These are phyloP conservation scores for Amphiduros pacificus DNA, from an alignment of 2,888 invertebrate genomes.

Conservation along the genomic window DNA sequence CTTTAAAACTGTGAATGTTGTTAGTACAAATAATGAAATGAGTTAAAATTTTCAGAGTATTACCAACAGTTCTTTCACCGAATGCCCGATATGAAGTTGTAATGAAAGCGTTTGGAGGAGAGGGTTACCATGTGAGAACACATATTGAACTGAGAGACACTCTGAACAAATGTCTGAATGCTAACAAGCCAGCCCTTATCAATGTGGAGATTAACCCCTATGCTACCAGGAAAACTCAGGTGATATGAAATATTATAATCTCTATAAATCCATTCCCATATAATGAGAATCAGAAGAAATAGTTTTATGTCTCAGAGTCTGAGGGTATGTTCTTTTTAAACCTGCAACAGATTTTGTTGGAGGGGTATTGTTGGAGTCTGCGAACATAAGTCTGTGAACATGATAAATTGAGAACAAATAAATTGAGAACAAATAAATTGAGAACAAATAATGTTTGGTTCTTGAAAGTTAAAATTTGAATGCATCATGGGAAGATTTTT, in stretches of 20 bases:
- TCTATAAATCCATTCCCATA: neutral
- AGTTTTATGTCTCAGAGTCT: neutral
- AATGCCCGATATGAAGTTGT: slow-evolving; percentile 87
- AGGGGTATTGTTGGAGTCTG: too few species aligned
- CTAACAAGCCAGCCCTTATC: slow-evolving; percentile 78
- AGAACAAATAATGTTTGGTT: too few species aligned
- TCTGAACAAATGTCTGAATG: slow-evolving; percentile 69
- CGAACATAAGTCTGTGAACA: too few species aligned
- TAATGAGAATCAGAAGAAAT: neutral
- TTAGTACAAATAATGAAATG: too few species aligned
- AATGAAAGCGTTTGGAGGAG: slow-evolving; percentile 81
- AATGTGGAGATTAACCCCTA: slow-evolving; percentile 87
- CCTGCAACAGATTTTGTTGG: too few species aligned
- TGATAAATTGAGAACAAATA: too few species aligned
- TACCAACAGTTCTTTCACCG: slow-evolving; percentile 79
- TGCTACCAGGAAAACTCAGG: slow-evolving; percentile 86
- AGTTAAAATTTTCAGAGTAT: slow-evolving; percentile 78
- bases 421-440: too few species aligned
- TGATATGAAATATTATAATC: slow-evolving; percentile 21
- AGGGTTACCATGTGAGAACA: slow-evolving; percentile 79
- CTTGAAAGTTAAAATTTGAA: too few species aligned
- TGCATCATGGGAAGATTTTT: too few species aligned
- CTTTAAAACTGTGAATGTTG: too few species aligned
- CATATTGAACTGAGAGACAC: slow-evolving; percentile 76
- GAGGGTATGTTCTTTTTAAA: too few species aligned